These are phyloP conservation scores for Hydropsyche tenuis DNA, from an alignment of 1,140 invertebrate genomes.

Conservation along the genomic window DNA sequence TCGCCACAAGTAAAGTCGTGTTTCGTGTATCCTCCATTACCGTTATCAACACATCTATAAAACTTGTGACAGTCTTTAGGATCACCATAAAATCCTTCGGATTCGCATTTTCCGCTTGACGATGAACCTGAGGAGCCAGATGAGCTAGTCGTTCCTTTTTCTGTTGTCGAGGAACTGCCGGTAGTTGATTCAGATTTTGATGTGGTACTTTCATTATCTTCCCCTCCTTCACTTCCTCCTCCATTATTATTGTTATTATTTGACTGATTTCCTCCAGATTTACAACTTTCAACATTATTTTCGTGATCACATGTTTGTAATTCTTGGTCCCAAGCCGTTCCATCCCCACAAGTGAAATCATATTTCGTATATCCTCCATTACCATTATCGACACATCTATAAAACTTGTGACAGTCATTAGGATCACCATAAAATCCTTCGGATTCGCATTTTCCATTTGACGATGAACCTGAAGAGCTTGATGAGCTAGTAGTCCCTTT, in stretches of 20 bases:
- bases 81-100: constrained; percentile 67
- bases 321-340: constrained; percentile 63
- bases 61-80: constrained; percentile 70
- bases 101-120: constrained; percentile 48
- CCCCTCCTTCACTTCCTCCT: background rate
- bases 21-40: constrained; percentile 63
- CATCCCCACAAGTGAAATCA: constrained; percentile 67
- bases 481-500: constrained; percentile 49
- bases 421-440: constrained; percentile 72
- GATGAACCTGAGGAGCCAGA: constrained; percentile 32
- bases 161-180: constrained; percentile 40
- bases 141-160: constrained; percentile 33
- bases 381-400: constrained; percentile 73
- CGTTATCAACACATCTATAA: constrained; percentile 71
- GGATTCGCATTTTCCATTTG: constrained; percentile 53
- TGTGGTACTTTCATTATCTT: constrained; percentile 8
- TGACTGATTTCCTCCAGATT: constrained; percentile 29
- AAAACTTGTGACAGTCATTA: constrained; percentile 73
- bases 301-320: constrained; percentile 54
- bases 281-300: constrained; percentile 52
- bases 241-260: constrained; percentile 20
- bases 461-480: constrained; percentile 22
- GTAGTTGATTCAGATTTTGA: constrained; percentile 38
- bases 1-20: constrained; percentile 71
- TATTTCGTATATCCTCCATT: constrained; percentile 65